Evolutionary conservation across 1,140 invertebrate species (phyloP).

Genomic region (Drosophila bocki): DNA sequence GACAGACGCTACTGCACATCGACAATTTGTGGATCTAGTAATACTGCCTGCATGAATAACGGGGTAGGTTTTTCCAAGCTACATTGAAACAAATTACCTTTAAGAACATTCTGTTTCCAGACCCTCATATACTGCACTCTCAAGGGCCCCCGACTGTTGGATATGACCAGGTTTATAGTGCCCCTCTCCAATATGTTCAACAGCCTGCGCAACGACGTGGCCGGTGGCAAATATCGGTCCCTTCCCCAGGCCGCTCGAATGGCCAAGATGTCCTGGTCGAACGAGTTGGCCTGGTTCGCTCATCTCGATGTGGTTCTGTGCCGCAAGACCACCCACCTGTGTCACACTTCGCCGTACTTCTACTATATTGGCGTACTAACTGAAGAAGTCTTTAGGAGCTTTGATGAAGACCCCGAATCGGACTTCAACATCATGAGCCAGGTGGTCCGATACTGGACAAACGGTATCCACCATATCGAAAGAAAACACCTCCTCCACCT

Average conservation of each 20-base stretch:
- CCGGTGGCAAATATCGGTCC: conserved; percentile 31
- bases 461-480: background rate
- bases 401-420: too few species aligned
- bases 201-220: conserved; percentile 36
- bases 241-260: conserved; percentile 43
- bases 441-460: background rate
- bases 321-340: background rate
- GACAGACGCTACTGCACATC: conserved; percentile 2
- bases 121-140: background rate
- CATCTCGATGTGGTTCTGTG: conserved; percentile 33
- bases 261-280: conserved; percentile 41
- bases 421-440: background rate
- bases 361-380: conserved; percentile 26
- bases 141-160: background rate
- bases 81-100: background rate
- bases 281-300: conserved; percentile 41
- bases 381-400: background rate
- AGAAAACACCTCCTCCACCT: background rate
- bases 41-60: conserved; percentile 34
- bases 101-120: background rate
- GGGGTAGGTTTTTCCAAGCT: conserved; percentile 17
- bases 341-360: conserved; percentile 26
- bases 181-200: conserved; percentile 20
- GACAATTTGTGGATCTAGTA: background rate
- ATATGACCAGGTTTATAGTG: background rate